Base-by-base conservation (phyloP, 2,113 vertebrate genomes). In the Dipodomys stephensi region DNA sequence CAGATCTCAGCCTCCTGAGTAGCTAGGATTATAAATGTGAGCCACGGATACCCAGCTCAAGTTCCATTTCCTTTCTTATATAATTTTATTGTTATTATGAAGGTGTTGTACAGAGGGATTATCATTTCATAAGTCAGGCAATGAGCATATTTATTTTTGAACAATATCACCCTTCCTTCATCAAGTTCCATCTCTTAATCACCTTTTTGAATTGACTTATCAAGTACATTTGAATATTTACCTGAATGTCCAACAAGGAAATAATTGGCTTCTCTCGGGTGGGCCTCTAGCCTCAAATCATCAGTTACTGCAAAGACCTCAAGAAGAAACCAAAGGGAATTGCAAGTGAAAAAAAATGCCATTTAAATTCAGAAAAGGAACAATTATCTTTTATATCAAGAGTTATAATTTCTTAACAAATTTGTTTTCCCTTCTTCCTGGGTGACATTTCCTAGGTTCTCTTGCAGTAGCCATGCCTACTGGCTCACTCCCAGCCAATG, bases 301-400 rank as follows among this genome's bases (percentile, higher is more conserved):
- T 18, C 13, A 27, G 30, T n/a, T 57, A 25, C 67, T 72, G 53
- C 73, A 72, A 81, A 80, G 27, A 69, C n/a, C 57, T 81, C n/a
- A 30, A 82, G n/a, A 73, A 57, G 20, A 94, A 87, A 65, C n/a
- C 7, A 46, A 64, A 57, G 64, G n/a, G 69, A 57, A 74, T 57
- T n/a, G 12, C 9, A n/a, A 83, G 57, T 46, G 65, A 49, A 49
- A 69, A 69, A 49, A 49, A 69, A 73, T 15, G 13, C 28, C 74
- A 49, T 68, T 74, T 67, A 67, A 79, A 89, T 76, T 91, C 35
- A 79, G 57, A 18, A 95, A 90, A 92, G 69, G 74, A 81, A 73
- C 16, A 69, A 32, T 46, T 67, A 25, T 13, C 46, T 6, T 49
- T 0, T 2, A 2, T 44, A 69, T 6, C 18, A 46, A 25, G 44